Conservation (phyloP, 2,797 vertebrate species). For the Astyanax mexicanus region DNA sequence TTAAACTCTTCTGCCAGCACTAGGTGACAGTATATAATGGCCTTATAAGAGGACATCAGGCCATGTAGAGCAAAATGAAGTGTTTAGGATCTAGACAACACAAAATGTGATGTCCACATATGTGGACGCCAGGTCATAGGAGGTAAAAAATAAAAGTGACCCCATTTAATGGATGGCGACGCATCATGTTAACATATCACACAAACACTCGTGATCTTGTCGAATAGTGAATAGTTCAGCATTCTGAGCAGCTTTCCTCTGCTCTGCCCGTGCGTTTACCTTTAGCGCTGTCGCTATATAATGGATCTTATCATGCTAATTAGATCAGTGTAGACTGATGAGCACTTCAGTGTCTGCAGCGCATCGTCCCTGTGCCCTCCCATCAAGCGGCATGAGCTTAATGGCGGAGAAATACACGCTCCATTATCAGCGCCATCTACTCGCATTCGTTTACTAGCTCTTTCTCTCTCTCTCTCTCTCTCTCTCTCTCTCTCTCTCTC, state of each 20-base stretch:
- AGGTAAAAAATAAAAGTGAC: too few species aligned
- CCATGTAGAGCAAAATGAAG: too few species aligned
- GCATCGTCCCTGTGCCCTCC: constrained; percentile 30
- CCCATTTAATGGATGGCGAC: too few species aligned
- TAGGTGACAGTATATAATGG: too few species aligned
- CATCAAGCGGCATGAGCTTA: constrained; percentile 43
- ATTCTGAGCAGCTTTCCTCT: background rate
- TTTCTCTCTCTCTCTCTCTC: constrained; percentile 2
- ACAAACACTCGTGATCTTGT: constrained; percentile 13
- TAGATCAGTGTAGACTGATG: constrained; percentile 61
- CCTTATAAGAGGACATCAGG: too few species aligned
- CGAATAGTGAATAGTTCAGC: constrained; percentile 20
- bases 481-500: background rate
- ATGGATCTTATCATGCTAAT: constrained; percentile 60
- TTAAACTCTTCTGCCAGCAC: too few species aligned
- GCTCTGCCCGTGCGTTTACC: constrained; percentile 33
- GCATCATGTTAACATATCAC: too few species aligned
- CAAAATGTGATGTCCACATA: too few species aligned
- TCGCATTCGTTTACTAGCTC: constrained; percentile 23
- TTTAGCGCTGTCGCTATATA: constrained; percentile 33
- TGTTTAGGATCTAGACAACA: too few species aligned
- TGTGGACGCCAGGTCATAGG: too few species aligned
- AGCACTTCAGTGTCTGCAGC: constrained; percentile 48
- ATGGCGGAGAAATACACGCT: constrained; percentile 54
- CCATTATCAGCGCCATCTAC: constrained; percentile 55